These are phyloP conservation scores for Crocuta crocuta DNA, from an alignment of 2,113 vertebrate species.

Conservation along the genomic window DNA sequence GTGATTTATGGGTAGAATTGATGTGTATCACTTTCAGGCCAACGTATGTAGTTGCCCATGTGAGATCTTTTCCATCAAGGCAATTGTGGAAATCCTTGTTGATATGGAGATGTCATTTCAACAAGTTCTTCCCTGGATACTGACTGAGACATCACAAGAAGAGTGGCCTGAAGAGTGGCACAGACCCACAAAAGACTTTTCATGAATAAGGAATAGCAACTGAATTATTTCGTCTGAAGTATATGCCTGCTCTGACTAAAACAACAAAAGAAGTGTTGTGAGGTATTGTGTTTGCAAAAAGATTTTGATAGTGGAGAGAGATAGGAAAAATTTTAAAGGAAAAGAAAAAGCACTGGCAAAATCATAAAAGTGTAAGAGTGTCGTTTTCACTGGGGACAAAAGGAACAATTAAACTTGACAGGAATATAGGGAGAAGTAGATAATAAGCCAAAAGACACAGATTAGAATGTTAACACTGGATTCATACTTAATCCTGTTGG, in stretches of 20 bases:
- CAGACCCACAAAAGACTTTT: background rate
- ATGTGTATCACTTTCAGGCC: background rate
- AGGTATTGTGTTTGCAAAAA: background rate
- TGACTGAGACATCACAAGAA: background rate
- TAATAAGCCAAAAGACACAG: background rate
- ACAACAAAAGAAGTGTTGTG: background rate
- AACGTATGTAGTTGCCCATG: background rate
- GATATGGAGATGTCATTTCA: background rate
- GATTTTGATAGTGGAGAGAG: background rate
- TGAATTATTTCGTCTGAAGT: background rate
- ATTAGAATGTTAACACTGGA: background rate
- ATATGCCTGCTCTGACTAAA: background rate
- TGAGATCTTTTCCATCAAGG: background rate
- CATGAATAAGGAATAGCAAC: background rate
- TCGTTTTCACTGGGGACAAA: background rate
- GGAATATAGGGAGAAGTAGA: background rate
- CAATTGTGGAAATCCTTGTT: background rate
- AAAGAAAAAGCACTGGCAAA: background rate
- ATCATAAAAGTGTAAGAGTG: background rate
- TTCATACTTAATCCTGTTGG: background rate
- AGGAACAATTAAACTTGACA: slow-evolving; percentile 11
- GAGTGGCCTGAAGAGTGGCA: background rate
- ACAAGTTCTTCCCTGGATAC: background rate
- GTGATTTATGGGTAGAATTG: background rate
- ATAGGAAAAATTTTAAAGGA: background rate